Base-by-base conservation (phyloP, 2,888 invertebrate genomes). In the Dryococelus australis region DNA sequence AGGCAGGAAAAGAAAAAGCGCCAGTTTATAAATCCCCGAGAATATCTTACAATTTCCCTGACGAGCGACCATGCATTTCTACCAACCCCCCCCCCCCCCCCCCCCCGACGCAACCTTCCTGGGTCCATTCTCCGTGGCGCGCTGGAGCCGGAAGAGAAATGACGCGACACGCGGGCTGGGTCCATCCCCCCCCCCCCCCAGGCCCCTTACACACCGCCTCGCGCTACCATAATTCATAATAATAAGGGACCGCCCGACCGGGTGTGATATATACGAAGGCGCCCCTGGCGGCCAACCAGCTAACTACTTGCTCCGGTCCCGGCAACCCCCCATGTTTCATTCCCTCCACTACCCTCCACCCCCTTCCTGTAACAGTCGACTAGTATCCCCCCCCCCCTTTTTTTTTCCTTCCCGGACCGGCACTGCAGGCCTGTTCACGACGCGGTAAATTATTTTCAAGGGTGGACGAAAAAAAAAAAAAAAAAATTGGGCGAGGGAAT, bases 71-170 rank as follows among this genome's bases (percentile, higher is more conserved):
- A 24, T 65, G 65, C 24, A 65, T 65, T 43, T 9, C 53, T 65
- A 26, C 92, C 91, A 91, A 91, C 92, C 26, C 85, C 88, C 91
- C 90, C 92, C 91, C 91, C 91, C 91, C 91, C 88, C 88, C 87
- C 86, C 90, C 91, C 87, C 89, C 90, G 90, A 90, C 86, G 27
- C 53, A 26, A n/a, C n/a, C 35, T 43, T 24, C 85, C 43, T 24
- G 90, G 91, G 90, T 91, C 91, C 91, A 91, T 92, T 92, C 92
- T 92, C 91, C 91, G 92, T 91, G 91, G 91, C 91, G 90, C 87
- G 89, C n/a, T n/a, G n/a, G n/a, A n/a, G n/a, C 51, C 88, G 89
- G 35, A 28, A 83, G 35, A 83, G 83, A 84, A 43, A 84, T 43
- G 43, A 84, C 84, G 43, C 84, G 84, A 16, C 84, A 28, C 84